Evolutionary conservation across 2,113 vertebrate species (phyloP).

Genomic region (Proteles cristata): DNA sequence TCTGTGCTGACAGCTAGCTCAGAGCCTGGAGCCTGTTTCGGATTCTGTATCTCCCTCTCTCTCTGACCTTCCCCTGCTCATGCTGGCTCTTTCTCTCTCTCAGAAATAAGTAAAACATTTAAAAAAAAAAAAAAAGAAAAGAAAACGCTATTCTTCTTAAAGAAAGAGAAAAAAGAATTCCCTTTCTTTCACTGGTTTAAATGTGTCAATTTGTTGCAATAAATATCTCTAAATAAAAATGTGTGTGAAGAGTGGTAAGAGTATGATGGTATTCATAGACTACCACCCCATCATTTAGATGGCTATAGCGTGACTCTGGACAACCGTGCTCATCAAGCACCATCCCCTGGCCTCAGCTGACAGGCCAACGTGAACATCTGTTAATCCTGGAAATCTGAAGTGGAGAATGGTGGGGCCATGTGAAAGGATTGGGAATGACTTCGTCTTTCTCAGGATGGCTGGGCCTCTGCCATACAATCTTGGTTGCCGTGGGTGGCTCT

Average conservation of each 20-base stretch:
- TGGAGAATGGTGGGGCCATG: neutral
- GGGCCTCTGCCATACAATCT: neutral
- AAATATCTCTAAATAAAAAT: constrained; percentile 22
- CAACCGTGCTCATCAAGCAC: neutral
- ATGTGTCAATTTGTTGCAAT: neutral
- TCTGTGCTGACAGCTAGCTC: no score
- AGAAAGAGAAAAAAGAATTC: neutral
- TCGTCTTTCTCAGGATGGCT: neutral
- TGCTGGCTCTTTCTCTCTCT: no score
- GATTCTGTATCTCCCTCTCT: no score
- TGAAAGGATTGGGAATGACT: neutral
- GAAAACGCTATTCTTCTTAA: neutral
- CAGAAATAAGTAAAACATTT: no score
- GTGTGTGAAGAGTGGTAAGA: neutral
- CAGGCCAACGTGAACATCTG: neutral
- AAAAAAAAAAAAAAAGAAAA: no score
- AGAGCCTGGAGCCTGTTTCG: no score
- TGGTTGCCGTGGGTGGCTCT: neutral
- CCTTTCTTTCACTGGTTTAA: neutral
- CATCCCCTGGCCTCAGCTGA: neutral
- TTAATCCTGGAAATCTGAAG: neutral
- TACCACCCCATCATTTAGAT: neutral
- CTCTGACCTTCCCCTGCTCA: no score
- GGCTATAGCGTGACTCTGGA: neutral
- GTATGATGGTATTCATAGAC: neutral